phyloP scores from a whole-genome alignment of 2,888 invertebrate species.

The Acleris literana region DNA sequence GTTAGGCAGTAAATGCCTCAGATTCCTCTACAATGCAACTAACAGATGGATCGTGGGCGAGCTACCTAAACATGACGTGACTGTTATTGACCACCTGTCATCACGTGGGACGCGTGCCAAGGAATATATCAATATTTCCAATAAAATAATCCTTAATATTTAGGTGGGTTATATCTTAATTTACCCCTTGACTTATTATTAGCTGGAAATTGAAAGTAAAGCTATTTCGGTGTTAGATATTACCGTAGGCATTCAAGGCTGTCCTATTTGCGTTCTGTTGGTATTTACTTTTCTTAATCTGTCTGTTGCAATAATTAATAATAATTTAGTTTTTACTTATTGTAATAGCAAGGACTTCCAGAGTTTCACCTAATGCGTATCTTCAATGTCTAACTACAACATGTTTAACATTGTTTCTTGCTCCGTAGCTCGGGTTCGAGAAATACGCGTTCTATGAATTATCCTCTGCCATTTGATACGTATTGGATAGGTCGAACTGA shows the following conservation, averaged over 20 bases:
- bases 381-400: neutral
- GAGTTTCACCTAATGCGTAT: neutral
- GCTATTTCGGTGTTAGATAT: constrained; percentile 24
- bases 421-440: neutral
- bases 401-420: neutral
- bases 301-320: constrained; percentile 10
- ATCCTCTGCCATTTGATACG: neutral
- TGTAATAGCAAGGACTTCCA: neutral
- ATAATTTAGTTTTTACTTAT: constrained; percentile 23
- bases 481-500: constrained; percentile 3
- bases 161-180: constrained; percentile 19
- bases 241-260: constrained; percentile 33
- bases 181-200: constrained; percentile 24
- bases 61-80: constrained; percentile 25
- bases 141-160: constrained; percentile 27
- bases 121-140: constrained; percentile 22
- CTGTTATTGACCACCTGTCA: constrained; percentile 33
- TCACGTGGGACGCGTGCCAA: constrained; percentile 27
- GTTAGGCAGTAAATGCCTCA: too few relatives aligned
- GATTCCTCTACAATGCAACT: neutral
- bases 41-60: constrained; percentile 30
- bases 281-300: constrained; percentile 24
- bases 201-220: constrained; percentile 34
- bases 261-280: constrained; percentile 13
- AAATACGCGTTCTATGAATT: neutral